A percentile compares a stretch with the other conserved stretches of the same genome.
phyloP scores from a whole-genome alignment of 1,140 invertebrate species.

The Philotrypesis tridentata region DNA sequence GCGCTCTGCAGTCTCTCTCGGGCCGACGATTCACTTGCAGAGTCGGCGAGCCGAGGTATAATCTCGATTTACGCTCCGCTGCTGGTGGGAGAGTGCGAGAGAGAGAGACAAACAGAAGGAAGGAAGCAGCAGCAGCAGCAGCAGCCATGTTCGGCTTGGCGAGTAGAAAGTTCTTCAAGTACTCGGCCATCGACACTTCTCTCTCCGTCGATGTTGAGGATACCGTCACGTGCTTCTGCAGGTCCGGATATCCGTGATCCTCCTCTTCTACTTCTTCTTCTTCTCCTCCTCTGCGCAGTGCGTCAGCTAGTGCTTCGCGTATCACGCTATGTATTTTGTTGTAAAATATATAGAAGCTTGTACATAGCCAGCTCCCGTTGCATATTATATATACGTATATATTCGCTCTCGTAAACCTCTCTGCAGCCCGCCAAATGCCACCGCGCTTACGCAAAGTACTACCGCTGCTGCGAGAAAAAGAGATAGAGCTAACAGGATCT shows the following conservation, averaged over 20 bases:
- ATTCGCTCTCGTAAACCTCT: neutral
- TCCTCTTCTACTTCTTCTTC: no score
- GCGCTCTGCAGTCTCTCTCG: no score
- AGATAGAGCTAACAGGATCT: neutral
- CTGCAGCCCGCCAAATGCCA: neutral
- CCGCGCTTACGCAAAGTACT: neutral
- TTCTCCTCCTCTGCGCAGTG: no score
- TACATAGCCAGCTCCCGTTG: neutral
- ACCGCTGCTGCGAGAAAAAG: neutral
- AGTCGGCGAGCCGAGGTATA: neutral
- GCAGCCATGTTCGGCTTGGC: conserved; percentile 62
- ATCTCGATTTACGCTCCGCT: neutral
- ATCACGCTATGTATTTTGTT: neutral
- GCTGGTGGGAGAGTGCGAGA: conserved; percentile 8
- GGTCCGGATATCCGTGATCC: conserved; percentile 67
- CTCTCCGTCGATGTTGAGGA: conserved; percentile 80
- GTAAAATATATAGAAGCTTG: neutral
- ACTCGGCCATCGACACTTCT: conserved; percentile 66
- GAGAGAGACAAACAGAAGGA: conserved; percentile 1
- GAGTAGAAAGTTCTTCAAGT: conserved; percentile 63
- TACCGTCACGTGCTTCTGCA: conserved; percentile 84
- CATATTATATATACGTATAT: neutral
- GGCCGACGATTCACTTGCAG: neutral
- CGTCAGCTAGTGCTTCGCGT: neutral
- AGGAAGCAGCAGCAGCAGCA: neutral